Base-by-base conservation (phyloP, 2,113 vertebrate species). In the Nothobranchius furzeri region DNA sequence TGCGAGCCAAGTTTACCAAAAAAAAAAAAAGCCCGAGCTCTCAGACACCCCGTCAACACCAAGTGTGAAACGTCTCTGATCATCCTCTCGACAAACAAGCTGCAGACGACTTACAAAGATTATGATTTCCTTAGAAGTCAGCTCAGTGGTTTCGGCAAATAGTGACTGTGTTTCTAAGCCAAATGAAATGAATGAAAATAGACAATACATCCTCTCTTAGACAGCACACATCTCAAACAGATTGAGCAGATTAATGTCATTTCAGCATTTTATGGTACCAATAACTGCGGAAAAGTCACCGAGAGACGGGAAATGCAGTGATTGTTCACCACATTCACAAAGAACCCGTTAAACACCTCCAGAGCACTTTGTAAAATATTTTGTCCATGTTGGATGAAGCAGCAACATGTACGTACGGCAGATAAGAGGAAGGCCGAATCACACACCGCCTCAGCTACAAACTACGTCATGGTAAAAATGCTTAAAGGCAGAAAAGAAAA, bases 11-110 rank as follows among this genome's bases (percentile, higher is more conserved):
- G 55, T 64, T 60, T 65, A 59, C 75, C 74, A 50, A 50, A 50
- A 20, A 20, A 20, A 51, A 55, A 66, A 49, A 64, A 52, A 35
- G 54, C 1, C 17, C 79, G 57, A 54, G 62, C 67, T 69, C 78
- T 79, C 75, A 74, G 73, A 81, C 50, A 30, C 20, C 69, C 42
- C 63, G 76, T 81, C 71, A 72, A 45, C 73, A 52, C 65, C 57
- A 60, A 76, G 78, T 73, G 73, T 73, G 76, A 87, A 77, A 54
- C 12, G 64, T 56, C 87, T 85, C 79, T 82, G 87, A 88, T 86
- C 84, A 78, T 49, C 62, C 69, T 60, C 83, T 83, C 69, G 81
- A 84, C 82, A 85, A 82, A 84, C 78, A 83, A 75, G 74, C 66
- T 69, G 77, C 55, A 49, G 42, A 46, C 81, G 83, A 85, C 83